A percentile compares a stretch with the other conserved stretches of the same genome.
Conservation (phyloP, 2,113 vertebrate species). For the Pristiophorus japonicus region DNA sequence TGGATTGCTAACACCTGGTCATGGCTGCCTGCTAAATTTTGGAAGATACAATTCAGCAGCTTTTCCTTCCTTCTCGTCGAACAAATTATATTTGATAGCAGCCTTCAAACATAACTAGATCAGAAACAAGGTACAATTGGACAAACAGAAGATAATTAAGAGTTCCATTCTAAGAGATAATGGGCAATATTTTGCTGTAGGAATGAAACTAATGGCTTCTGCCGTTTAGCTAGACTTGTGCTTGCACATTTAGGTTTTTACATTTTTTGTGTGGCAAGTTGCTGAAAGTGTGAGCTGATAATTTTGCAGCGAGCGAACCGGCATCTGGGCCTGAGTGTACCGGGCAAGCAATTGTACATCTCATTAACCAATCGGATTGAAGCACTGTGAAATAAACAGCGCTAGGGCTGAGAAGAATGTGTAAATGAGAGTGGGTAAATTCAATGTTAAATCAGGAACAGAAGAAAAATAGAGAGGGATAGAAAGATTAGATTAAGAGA, state of each 20-base stretch:
- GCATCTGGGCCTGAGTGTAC: no score
- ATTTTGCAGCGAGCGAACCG: neutral
- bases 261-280: neutral
- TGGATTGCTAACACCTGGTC: neutral
- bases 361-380: neutral
- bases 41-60: neutral
- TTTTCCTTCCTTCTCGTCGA: neutral
- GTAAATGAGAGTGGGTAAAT: neutral
- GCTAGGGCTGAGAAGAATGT: neutral
- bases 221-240: neutral
- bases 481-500: neutral
- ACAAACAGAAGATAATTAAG: neutral
- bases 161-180: neutral
- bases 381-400: neutral
- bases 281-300: neutral
- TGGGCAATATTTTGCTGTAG: neutral
- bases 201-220: neutral
- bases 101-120: neutral
- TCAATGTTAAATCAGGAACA: neutral
- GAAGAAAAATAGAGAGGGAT: neutral
- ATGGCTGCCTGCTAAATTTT: neutral
- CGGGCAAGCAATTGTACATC: no score
- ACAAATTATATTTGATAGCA: neutral
- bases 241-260: neutral
- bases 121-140: no score